Base-by-base conservation (phyloP, 2,888 invertebrate genomes). In the Molorchus minor region DNA sequence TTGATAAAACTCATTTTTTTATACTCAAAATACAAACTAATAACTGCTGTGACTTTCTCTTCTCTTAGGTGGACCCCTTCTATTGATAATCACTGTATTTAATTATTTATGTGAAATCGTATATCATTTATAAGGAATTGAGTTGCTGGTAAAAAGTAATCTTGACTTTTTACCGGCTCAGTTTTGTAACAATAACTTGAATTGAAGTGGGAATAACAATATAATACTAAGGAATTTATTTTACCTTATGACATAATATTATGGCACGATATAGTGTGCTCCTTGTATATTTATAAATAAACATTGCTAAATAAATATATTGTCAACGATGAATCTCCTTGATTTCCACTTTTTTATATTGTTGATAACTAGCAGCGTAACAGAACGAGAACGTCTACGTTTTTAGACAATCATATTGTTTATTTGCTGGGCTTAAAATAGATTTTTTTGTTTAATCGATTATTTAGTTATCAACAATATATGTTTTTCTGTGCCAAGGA, bases 331-430 rank as follows among this genome's bases (percentile, higher is more conserved):
- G 13, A 49, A 49, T 21, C 7, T 8, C n/a, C 12, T 49, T 33
- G n/a, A 17, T 40, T 41, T 52, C 12, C 12, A 33, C 19, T 17
- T 52, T 52, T 52, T 52, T 58, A 58, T 55, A 56, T 60, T 65
- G 62, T 64, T 62, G 64, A 56, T 64, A 56, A 59, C 53, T 44
- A 53, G 16, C 20, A 33, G 38, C n/a, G 47, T 43, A 49, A 13
- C 47, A 53, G 30, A 8, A 35, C 12, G 29, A 49, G 38, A 20
- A 45, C 52, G 35, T 52, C 25, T 41, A 40, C 52, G 30, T 30
- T 44, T 57, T 64, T 62, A 49, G 68, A 67, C 70, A 70, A 70
- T 70, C 68, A 67, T 12, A 47, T 51, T 36, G 16, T 56, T 57
- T 21, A 40, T 25, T 47, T 36, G 12, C 45, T 16, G 15, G 3